Percentiles rank a stretch among this genome's conserved stretches.
phyloP scores from a whole-genome alignment of 1,140 invertebrate species.

The Holcopasites calliopsidis region DNA sequence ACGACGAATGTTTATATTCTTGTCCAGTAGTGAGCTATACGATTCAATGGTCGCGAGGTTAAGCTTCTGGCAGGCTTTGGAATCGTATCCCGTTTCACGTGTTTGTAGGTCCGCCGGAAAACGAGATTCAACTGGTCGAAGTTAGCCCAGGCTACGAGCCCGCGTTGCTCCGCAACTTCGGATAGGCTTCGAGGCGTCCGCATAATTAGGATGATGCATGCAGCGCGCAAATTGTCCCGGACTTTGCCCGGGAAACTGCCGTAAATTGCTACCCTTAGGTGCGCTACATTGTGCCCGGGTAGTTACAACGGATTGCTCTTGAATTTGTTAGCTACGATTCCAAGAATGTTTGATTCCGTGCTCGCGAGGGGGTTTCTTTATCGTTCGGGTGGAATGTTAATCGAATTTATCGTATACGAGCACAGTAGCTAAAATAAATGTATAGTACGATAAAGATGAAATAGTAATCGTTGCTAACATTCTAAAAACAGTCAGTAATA shows the following conservation, averaged over 20 bases:
- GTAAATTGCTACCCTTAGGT: constrained; percentile 1
- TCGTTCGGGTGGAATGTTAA: background rate
- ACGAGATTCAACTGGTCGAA: constrained; percentile 16
- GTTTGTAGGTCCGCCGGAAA: background rate
- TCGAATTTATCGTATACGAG: background rate
- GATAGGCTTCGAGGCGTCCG: constrained; percentile 5
- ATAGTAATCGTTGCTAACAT: too few species aligned
- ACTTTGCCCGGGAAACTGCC: constrained; percentile 6
- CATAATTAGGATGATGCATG: constrained; percentile 37
- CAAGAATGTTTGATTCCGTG: background rate
- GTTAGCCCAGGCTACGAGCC: background rate
- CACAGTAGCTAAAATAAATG: too few species aligned
- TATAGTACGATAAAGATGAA: too few species aligned
- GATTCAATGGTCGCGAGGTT: background rate
- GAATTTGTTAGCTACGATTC: background rate
- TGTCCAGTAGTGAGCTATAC: too few species aligned
- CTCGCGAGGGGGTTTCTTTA: background rate
- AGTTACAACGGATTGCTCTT: constrained; percentile 8
- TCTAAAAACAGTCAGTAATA: too few species aligned
- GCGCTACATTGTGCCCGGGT: too few species aligned
- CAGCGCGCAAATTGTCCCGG: constrained; percentile 14
- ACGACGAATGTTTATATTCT: background rate
- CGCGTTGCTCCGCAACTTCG: background rate
- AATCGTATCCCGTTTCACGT: constrained; percentile 17
- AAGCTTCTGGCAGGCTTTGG: background rate